Evolutionary conservation across 2,888 invertebrate species (phyloP), one percentile per base, ranked within the genome.

Genomic region (Rhogogaster chlorosoma): DNA sequence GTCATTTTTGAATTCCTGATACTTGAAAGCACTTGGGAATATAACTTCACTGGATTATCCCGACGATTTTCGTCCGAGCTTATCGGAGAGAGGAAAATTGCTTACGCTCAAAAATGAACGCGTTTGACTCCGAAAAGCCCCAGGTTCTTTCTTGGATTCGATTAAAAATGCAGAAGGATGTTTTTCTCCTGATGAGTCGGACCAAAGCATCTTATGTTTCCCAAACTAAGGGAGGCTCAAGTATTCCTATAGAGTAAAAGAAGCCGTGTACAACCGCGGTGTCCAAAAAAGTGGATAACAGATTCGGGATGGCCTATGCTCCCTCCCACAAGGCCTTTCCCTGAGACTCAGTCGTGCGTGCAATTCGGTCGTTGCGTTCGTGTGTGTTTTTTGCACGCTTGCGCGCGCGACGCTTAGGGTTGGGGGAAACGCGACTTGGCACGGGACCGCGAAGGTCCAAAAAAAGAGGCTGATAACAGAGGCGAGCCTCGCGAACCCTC

Each of bases 241-340:
- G 77, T 38, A 80, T 80, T 80, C 61, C 38, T 18, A n/a, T n/a
- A 53, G 77, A 77, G 49, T n/a, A 45, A 38, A 49, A 77, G 42
- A 26, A 77, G 7, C 29, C 45, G 29, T 29, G 36, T 32, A 45
- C 45, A 75, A 75, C 77, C 29, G 29, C 61, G 61, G 49, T 80
- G 80, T 80, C 36, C 80, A 38, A 80, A 38, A 61, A 71, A 71
- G 22, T 10, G 80, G 80, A 80, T 80, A 36, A 61, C 80, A 80
- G 80, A 49, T 61, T 80, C 36, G 57, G 22, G 80, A 61, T 80
- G 80, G 80, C 38, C 61, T 80, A 18, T 53, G 49, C 61, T 61
- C 80, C 38, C 38, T 57, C 38, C 61, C n/a, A 53, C 7, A 53
- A 53, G 38, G 38, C 57, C 80, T 38, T 61, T 61, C 53, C 22